These are phyloP conservation scores for Mesoclemmys tuberculata DNA, from an alignment of 2,113 vertebrate genomes.

Conservation along the genomic window DNA sequence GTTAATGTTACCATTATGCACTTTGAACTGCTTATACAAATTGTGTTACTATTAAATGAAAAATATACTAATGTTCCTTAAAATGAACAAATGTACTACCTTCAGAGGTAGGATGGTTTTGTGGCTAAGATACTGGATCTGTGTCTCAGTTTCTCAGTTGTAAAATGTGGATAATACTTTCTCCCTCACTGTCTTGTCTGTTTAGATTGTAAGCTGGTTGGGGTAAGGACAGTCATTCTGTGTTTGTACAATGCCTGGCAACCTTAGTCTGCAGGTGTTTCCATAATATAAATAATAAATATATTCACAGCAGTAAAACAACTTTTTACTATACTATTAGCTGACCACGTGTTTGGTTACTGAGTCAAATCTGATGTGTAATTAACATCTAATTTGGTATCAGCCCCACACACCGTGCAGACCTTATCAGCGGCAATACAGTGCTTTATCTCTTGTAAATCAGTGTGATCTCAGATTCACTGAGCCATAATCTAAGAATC, in stretches of 20 bases:
- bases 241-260: background rate
- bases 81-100: background rate
- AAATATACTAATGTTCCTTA: background rate
- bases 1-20: background rate
- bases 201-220: background rate
- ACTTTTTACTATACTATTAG: background rate
- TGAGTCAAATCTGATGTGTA: background rate
- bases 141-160: background rate
- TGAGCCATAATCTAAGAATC: background rate
- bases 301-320: background rate
- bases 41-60: background rate
- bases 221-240: background rate
- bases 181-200: background rate
- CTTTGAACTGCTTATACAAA: background rate
- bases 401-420: background rate
- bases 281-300: background rate
- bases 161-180: background rate
- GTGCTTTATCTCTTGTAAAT: background rate
- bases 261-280: background rate
- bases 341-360: background rate
- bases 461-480: background rate
- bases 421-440: background rate
- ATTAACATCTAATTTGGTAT: background rate
- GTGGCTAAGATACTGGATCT: background rate
- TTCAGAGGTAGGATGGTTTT: background rate